Percentiles rank a stretch among this genome's conserved stretches.
These are phyloP conservation scores for Chrysolina haemoptera DNA, from an alignment of 2,888 invertebrate genomes.

Conservation along the genomic window DNA sequence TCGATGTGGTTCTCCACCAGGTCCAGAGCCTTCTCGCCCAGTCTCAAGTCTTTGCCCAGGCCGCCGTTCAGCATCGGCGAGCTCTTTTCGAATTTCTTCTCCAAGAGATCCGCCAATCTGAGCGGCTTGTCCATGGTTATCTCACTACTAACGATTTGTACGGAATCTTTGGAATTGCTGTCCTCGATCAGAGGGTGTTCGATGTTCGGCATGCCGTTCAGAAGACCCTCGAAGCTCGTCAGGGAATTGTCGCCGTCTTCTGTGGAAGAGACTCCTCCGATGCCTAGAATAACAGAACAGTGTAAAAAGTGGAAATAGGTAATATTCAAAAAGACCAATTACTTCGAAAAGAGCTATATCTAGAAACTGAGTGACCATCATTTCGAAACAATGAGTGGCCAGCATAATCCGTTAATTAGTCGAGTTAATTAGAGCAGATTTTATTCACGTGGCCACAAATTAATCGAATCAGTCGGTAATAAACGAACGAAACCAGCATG, in stretches of 20 bases:
- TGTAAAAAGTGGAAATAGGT: too few relatives aligned
- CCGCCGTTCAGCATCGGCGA: constrained; percentile 74
- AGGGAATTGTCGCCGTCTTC: constrained; percentile 74
- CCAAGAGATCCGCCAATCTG: constrained; percentile 87
- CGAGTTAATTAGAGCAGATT: too few relatives aligned
- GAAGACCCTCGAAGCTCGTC: constrained; percentile 76
- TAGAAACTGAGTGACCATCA: too few relatives aligned
- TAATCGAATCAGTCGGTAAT: too few relatives aligned
- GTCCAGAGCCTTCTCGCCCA: constrained; percentile 74
- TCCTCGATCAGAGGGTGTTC: constrained; percentile 73
- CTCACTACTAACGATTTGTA: constrained; percentile 58
- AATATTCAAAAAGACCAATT: background rate
- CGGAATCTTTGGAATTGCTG: constrained; percentile 71
- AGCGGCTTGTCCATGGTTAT: constrained; percentile 75
- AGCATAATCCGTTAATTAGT: too few relatives aligned
- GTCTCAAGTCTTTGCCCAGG: constrained; percentile 72
- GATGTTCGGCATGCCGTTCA: constrained; percentile 74
- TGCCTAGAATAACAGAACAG: constrained; percentile 58
- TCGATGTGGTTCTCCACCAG: constrained; percentile 76
- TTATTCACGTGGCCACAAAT: too few relatives aligned
- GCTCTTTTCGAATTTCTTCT: constrained; percentile 80
- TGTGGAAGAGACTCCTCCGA: constrained; percentile 71
- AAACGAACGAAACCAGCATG: too few relatives aligned
- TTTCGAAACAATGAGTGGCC: too few relatives aligned
- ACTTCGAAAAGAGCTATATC: too few relatives aligned